A percentile compares a stretch with the other conserved stretches of the same genome.
Conservation (phyloP, 2,888 invertebrate species). For the Ectobius pallidus region DNA sequence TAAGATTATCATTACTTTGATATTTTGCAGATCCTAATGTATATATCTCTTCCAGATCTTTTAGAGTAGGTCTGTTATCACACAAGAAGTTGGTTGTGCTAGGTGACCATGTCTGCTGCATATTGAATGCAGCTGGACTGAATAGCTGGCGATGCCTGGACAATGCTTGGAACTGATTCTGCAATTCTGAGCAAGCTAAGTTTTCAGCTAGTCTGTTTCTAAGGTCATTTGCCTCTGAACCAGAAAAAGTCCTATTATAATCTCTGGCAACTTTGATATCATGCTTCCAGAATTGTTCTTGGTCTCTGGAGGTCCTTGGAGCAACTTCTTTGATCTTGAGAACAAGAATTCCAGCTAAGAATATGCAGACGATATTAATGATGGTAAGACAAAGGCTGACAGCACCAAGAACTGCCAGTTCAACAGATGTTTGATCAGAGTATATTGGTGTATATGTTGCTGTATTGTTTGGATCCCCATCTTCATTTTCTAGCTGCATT, state of each 20-base stretch:
- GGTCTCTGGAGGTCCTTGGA: conserved; percentile 48
- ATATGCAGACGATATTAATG: conserved; percentile 76
- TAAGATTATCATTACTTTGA: no score
- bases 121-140: no score
- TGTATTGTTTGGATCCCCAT: not conserved
- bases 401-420: conserved; percentile 67
- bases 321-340: conserved; percentile 57
- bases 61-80: no score
- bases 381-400: conserved; percentile 74
- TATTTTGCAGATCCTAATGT: no score
- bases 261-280: conserved; percentile 66
- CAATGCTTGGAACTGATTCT: no score
- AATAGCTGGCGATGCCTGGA: no score
- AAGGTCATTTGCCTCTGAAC: conserved; percentile 2
- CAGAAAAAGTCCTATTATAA: conserved; percentile 57
- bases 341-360: conserved; percentile 70
- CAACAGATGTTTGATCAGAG: conserved; percentile 55
- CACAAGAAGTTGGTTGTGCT: no score
- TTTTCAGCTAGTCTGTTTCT: not conserved
- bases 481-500: not conserved
- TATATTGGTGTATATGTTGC: conserved; percentile 2
- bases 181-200: no score
- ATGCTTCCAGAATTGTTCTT: conserved; percentile 65
- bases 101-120: no score
- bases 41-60: no score